phyloP scores from a whole-genome alignment of 2,113 vertebrate genomes.

The Lepus timidus region DNA sequence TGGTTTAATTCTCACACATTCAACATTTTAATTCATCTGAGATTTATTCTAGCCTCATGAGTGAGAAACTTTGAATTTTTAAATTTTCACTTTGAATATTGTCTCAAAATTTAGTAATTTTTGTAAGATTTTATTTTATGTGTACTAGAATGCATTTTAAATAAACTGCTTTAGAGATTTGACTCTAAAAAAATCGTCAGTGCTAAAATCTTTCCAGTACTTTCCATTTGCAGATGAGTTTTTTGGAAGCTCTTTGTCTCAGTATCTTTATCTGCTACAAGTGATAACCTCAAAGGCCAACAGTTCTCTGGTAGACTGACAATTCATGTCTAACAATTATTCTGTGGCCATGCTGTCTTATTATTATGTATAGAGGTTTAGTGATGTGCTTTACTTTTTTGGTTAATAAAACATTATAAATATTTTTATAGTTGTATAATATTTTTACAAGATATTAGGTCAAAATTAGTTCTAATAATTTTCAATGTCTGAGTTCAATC shows the following conservation, averaged over 20 bases:
- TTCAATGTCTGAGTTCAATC: too few relatives aligned
- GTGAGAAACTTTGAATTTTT: neutral
- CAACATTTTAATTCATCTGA: slow-evolving; percentile 10
- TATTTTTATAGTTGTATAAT: neutral
- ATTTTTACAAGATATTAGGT: neutral
- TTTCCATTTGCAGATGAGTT: neutral
- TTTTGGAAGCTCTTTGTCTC: neutral
- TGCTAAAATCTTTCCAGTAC: neutral
- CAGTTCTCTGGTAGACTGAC: neutral
- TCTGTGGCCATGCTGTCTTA: neutral
- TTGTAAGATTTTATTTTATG: slow-evolving; percentile 7
- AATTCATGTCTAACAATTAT: neutral
- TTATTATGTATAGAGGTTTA: neutral
- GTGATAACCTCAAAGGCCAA: neutral
- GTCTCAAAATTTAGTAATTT: neutral
- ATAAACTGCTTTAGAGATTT: neutral
- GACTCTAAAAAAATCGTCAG: neutral
- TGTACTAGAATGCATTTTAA: neutral
- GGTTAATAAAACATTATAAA: neutral
- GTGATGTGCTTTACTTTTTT: neutral
- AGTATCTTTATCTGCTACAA: neutral
- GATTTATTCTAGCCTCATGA: neutral
- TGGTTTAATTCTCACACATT: neutral
- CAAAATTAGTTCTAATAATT: too few relatives aligned
- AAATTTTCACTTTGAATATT: neutral